Evolutionary conservation across 2,113 vertebrate genomes (phyloP).

Genomic region (Ariopsis seemanni): DNA sequence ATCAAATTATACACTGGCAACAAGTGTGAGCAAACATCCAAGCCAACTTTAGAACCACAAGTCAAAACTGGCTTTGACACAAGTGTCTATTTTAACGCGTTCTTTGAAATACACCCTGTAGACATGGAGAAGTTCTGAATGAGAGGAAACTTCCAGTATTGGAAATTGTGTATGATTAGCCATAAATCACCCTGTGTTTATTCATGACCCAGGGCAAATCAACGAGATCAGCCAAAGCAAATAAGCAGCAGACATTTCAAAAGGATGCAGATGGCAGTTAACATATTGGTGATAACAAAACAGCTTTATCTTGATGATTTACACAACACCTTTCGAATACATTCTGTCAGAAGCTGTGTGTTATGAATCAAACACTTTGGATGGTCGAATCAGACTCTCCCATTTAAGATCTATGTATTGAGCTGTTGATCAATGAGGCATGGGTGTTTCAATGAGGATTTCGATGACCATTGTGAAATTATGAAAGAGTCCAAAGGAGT

Average conservation of each 20-base stretch:
- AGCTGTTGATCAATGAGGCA: neutral
- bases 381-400: neutral
- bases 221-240: conserved; percentile 24
- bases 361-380: neutral
- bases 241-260: conserved; percentile 3
- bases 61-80: neutral
- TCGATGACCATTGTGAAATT: neutral
- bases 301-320: conserved; percentile 6
- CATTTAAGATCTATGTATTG: neutral
- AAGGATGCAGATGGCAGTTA: neutral
- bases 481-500: neutral
- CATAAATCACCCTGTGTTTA: conserved; percentile 51
- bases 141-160: conserved; percentile 61
- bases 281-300: neutral
- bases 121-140: conserved; percentile 62
- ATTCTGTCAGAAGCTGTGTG: neutral
- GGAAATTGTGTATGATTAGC: conserved; percentile 60
- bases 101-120: conserved; percentile 16
- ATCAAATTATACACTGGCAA: conserved; percentile 37
- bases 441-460: neutral
- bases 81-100: neutral
- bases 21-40: conserved; percentile 26
- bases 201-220: conserved; percentile 28
- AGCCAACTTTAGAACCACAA: conserved; percentile 8
- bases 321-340: neutral